phyloP scores from a whole-genome alignment of 2,113 vertebrate genomes.

The Hemiscyllium ocellatum region DNA sequence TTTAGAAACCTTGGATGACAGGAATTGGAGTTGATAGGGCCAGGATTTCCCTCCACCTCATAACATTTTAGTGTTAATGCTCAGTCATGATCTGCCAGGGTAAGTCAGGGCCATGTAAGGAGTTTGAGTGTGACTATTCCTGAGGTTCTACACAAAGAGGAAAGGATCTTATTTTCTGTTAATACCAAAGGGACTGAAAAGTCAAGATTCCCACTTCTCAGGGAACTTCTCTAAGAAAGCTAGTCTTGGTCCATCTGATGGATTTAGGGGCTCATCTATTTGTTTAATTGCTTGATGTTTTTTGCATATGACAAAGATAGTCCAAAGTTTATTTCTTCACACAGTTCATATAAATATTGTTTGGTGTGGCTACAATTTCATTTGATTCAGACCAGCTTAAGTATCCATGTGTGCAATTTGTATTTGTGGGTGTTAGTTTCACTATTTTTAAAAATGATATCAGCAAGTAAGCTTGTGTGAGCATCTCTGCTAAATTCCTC shows the following conservation, averaged over 20 bases:
- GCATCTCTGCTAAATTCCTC: neutral
- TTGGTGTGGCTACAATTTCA: neutral
- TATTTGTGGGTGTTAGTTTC: neutral
- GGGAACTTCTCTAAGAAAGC: no score
- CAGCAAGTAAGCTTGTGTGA: neutral
- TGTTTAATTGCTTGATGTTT: no score
- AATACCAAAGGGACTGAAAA: no score
- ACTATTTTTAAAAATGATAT: neutral
- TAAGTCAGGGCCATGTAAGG: neutral
- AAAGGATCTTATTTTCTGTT: no score
- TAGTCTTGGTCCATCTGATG: no score
- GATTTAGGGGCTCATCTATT: no score
- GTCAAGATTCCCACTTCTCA: no score
- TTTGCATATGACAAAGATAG: no score
- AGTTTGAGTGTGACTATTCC: no score
- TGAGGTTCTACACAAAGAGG: no score
- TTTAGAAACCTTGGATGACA: neutral
- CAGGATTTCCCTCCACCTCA: neutral
- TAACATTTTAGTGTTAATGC: neutral
- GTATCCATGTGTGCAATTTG: no score
- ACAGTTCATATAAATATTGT: neutral
- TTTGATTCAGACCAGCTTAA: neutral
- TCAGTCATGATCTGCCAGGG: neutral
- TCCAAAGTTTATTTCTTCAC: neutral
- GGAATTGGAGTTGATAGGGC: neutral